Conservation (phyloP, 2,113 vertebrate genomes). For the Aegypius monachus region DNA sequence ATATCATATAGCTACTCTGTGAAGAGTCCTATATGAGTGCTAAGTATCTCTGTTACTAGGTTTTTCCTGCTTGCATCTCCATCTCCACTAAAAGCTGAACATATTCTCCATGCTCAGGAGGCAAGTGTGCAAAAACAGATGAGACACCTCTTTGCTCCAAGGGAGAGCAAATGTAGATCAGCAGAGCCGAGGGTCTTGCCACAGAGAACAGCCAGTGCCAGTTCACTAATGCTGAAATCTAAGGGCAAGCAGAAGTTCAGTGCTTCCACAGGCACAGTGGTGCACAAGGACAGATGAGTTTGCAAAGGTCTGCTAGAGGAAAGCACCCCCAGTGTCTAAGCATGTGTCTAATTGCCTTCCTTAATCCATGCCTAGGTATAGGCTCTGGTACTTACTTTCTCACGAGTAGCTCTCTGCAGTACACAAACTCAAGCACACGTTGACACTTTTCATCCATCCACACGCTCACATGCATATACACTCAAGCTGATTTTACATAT, state of each 20-base stretch:
- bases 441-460: neutral
- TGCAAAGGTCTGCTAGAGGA: neutral
- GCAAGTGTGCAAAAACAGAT: neutral
- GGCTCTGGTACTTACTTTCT: neutral
- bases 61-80: neutral
- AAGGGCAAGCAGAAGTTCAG: neutral
- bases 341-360: neutral
- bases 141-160: neutral
- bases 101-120: neutral
- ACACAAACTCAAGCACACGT: fast-evolving
- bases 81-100: neutral
- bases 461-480: fast-evolving
- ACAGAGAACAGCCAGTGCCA: neutral
- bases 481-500: neutral
- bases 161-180: neutral
- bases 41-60: neutral
- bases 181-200: neutral
- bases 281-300: neutral
- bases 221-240: neutral
- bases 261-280: neutral
- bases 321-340: neutral
- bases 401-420: neutral
- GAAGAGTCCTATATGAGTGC: neutral
- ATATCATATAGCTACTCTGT: neutral
- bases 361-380: neutral